Conservation (phyloP, 2,888 invertebrate species). For the Gryllus longicercus region DNA sequence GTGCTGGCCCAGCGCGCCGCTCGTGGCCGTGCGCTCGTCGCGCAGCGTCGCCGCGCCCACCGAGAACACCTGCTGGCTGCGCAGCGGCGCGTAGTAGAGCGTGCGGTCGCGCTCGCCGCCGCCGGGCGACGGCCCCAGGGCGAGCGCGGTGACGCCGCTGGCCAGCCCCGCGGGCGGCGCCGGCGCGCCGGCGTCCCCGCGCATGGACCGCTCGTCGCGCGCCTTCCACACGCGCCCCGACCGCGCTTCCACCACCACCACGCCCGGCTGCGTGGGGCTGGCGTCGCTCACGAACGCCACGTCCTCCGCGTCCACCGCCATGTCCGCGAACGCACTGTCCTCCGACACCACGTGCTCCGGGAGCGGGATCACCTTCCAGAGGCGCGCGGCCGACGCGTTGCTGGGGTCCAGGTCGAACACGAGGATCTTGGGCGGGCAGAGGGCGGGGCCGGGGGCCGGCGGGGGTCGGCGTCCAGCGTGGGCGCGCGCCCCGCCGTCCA, state of each 20-base stretch:
- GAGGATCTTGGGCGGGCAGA: constrained; percentile 66
- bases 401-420: constrained; percentile 60
- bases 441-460: constrained; percentile 23
- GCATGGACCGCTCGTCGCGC: constrained; percentile 62
- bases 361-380: constrained; percentile 58
- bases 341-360: constrained; percentile 58
- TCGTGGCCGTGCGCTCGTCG: constrained; percentile 36
- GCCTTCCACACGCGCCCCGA: constrained; percentile 69
- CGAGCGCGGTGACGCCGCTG: constrained; percentile 32
- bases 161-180: constrained; percentile 58
- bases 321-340: constrained; percentile 64
- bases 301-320: constrained; percentile 68
- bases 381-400: neutral
- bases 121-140: constrained; percentile 46
- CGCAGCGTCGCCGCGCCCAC: constrained; percentile 60
- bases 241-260: constrained; percentile 65
- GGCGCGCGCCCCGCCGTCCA: constrained; percentile 65
- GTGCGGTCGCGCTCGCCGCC: constrained; percentile 42
- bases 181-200: constrained; percentile 54
- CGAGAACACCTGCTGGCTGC: constrained; percentile 64
- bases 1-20: constrained; percentile 36
- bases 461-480: constrained; percentile 50
- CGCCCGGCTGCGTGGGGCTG: constrained; percentile 59
- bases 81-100: constrained; percentile 66
- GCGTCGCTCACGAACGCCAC: constrained; percentile 45